Conservation (phyloP, 2,888 invertebrate species). For the Volucella bombylans region DNA sequence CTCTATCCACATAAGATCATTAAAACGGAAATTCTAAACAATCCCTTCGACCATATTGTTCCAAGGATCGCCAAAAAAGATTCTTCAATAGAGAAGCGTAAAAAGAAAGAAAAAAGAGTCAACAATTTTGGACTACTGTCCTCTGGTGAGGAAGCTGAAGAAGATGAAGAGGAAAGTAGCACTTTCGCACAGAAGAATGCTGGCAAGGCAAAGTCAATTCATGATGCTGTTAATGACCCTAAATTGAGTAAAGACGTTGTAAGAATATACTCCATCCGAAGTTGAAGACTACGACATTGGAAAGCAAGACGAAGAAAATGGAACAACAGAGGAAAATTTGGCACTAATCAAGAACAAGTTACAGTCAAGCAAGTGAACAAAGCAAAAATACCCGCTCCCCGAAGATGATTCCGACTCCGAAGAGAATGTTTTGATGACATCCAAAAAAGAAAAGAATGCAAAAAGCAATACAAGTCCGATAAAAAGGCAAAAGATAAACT, state of each 20-base stretch:
- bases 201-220: slow-evolving; percentile 96
- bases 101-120: slow-evolving; percentile 85
- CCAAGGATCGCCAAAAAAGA: slow-evolving; percentile 85
- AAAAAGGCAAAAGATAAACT: slow-evolving; percentile 84
- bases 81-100: slow-evolving; percentile 85
- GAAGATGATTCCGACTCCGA: slow-evolving; percentile 81
- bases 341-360: slow-evolving; percentile 83
- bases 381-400: slow-evolving; percentile 71
- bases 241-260: slow-evolving; percentile 90
- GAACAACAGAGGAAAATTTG: slow-evolving; percentile 71
- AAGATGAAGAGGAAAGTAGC: slow-evolving; percentile 94
- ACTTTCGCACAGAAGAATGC: slow-evolving; percentile 86
- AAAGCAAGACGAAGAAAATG: slow-evolving; percentile 80
- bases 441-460: slow-evolving; percentile 86
- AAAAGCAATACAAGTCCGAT: slow-evolving; percentile 86
- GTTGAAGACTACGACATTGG: slow-evolving; percentile 75
- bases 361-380: slow-evolving; percentile 79
- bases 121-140: slow-evolving; percentile 97
- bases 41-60: slow-evolving; percentile 96
- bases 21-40: slow-evolving; percentile 90
- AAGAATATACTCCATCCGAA: slow-evolving; percentile 79
- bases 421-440: slow-evolving; percentile 85
- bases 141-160: slow-evolving; percentile 98
- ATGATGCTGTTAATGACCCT: slow-evolving; percentile 95
- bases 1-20: slow-evolving; percentile 93